Conservation (phyloP, 2,113 vertebrate genomes). For the Lontra canadensis region DNA sequence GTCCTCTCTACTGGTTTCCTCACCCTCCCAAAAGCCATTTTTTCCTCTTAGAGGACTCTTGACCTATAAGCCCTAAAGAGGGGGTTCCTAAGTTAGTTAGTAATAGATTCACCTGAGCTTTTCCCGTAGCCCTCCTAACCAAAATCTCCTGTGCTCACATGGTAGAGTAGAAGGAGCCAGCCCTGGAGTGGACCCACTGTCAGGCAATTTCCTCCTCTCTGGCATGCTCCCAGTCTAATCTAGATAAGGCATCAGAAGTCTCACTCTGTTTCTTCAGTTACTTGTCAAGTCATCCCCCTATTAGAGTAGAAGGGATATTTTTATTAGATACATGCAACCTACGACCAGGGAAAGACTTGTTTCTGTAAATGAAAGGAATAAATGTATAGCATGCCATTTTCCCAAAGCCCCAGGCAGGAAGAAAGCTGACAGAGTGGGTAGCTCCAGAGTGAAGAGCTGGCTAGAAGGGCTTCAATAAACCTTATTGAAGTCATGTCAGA, state of each 20-base stretch:
- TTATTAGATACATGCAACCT: neutral
- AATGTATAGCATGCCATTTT: neutral
- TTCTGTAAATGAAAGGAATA: conserved; percentile 54
- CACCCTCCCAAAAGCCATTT: neutral
- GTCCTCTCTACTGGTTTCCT: neutral
- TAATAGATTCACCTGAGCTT: neutral
- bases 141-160: neutral
- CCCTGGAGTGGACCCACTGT: neutral
- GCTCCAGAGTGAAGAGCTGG: neutral
- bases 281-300: neutral
- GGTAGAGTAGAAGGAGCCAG: neutral
- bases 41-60: neutral
- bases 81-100: neutral
- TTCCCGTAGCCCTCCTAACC: neutral
- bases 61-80: neutral
- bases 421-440: neutral
- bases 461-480: neutral
- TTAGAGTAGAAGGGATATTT: conserved; percentile 37
- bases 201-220: neutral
- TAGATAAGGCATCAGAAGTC: neutral
- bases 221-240: neutral
- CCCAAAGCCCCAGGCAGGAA: conserved; percentile 1
- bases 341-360: conserved; percentile 3
- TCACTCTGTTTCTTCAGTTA: neutral
- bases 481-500: neutral